phyloP scores from a whole-genome alignment of 2,113 vertebrate genomes.

The Rhinogobius similis region DNA sequence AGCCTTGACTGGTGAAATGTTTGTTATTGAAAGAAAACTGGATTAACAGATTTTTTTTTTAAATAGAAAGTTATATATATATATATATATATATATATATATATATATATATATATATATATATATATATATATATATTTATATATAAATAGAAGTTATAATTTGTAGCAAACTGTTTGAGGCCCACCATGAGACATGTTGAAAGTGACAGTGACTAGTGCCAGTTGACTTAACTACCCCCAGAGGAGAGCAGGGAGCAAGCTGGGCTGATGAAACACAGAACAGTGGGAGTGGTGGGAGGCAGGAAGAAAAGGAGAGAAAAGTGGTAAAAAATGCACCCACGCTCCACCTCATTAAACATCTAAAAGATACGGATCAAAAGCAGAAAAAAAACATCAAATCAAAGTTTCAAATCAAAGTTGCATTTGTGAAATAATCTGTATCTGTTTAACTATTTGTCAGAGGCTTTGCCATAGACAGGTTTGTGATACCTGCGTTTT shows the following conservation, averaged over 20 bases:
- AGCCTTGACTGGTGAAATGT: neutral
- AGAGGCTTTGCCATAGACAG: neutral
- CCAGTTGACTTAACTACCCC: constrained; percentile 7
- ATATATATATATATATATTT: too few relatives aligned
- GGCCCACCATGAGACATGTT: neutral
- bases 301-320: constrained; percentile 11
- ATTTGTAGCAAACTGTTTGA: neutral
- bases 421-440: constrained; percentile 19
- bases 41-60: too few relatives aligned
- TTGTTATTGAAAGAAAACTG: neutral
- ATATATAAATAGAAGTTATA: neutral
- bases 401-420: neutral
- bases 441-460: constrained; percentile 5
- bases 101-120: too few relatives aligned
- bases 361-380: constrained; percentile 25
- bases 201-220: neutral
- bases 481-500: neutral
- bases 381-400: constrained; percentile 13
- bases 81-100: too few relatives aligned
- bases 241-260: constrained; percentile 14
- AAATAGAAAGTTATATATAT: too few relatives aligned
- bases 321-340: constrained; percentile 31
- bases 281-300: constrained; percentile 27
- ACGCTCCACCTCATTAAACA: constrained; percentile 53
- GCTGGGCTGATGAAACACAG: constrained; percentile 15